Evolutionary conservation across 2,797 vertebrate species (phyloP).

Genomic region (Neoniphon sammara): DNA sequence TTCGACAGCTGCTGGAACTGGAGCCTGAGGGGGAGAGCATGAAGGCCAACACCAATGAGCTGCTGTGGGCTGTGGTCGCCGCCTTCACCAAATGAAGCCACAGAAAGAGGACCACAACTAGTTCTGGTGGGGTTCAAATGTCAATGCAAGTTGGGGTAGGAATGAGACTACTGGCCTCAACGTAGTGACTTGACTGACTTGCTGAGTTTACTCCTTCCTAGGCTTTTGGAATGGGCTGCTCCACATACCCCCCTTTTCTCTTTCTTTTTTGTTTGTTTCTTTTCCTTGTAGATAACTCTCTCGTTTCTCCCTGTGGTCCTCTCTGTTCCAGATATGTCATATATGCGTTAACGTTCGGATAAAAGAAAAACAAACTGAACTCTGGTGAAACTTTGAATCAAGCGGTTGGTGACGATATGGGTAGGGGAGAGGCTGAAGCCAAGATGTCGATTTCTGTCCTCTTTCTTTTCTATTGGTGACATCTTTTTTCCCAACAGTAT

Average conservation of each 20-base stretch:
- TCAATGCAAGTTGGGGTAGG: conserved; percentile 31
- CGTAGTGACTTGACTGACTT: conserved; percentile 42
- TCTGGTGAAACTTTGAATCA: conserved; percentile 33
- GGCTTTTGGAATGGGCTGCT: conserved; percentile 51
- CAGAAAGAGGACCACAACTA: conserved; percentile 1
- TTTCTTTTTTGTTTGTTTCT: conserved; percentile 21
- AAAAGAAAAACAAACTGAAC: conserved; percentile 40
- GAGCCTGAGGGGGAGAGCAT: conserved; percentile 94
- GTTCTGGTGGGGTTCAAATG: conserved; percentile 13
- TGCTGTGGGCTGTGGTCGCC: conserved; percentile 95
- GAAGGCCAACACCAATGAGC: conserved; percentile 91
- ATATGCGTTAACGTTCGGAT: conserved; percentile 48
- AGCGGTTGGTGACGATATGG: conserved; percentile 1
- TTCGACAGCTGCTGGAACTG: conserved; percentile 93
- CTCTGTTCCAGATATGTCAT: conserved; percentile 31
- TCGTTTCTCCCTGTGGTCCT: conserved; percentile 9
- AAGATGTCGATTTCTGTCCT: conserved; percentile 20
- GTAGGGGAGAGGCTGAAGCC: conserved; percentile 5
- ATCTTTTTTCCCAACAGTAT: conserved; percentile 11
- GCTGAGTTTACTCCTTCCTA: conserved; percentile 27
- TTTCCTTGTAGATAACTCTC: conserved; percentile 56
- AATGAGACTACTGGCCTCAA: conserved; percentile 23
- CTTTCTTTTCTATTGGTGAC: conserved; percentile 8
- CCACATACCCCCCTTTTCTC: conserved; percentile 12
- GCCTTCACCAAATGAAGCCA: conserved; percentile 93